A percentile compares a stretch with the other conserved stretches of the same genome.
phyloP scores from a whole-genome alignment of 2,113 vertebrate species.

The Seriola dumerili region DNA sequence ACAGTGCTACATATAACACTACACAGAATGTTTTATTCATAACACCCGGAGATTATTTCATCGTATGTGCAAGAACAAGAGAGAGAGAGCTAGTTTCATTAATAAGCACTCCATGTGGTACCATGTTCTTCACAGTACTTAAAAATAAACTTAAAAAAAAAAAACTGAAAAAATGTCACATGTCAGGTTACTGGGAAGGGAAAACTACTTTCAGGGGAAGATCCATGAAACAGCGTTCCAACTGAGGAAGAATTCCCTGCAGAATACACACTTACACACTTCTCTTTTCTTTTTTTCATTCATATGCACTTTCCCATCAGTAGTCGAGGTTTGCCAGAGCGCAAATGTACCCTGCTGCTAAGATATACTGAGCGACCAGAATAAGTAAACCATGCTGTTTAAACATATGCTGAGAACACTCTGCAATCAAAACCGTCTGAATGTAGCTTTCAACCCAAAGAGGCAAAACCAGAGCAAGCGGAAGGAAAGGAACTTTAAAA shows the following conservation, averaged over 20 bases:
- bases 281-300: not conserved
- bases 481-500: not conserved
- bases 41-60: not conserved
- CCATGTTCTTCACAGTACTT: not conserved
- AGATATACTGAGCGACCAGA: not conserved
- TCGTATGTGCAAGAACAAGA: not conserved
- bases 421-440: not conserved
- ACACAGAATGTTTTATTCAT: constrained; percentile 21
- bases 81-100: not conserved
- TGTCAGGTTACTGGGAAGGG: not conserved
- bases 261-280: not conserved
- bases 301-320: not conserved
- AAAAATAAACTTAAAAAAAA: not conserved
- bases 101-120: not conserved
- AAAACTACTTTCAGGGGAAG: not conserved
- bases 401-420: not conserved
- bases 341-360: not conserved
- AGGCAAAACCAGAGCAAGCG: not conserved
- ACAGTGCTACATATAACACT: not conserved
- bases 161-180: no score
- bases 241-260: not conserved
- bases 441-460: not conserved
- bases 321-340: not conserved
- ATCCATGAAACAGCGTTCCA: not conserved
- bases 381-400: not conserved